Evolutionary conservation across 2,113 vertebrate species (phyloP).

Genomic region (Cacatua alba): DNA sequence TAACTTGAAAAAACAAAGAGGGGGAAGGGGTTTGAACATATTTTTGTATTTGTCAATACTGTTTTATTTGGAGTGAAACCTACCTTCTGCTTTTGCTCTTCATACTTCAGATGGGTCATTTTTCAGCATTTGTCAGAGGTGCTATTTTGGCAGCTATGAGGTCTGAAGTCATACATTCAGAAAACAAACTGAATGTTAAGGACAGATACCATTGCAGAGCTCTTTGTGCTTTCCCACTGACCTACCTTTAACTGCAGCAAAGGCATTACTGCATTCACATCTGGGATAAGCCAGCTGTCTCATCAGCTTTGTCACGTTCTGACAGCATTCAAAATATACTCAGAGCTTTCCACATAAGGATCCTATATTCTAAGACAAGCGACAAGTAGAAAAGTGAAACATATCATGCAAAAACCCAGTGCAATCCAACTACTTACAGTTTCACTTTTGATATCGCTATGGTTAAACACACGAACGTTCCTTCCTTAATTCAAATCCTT

Average conservation of each 20-base stretch:
- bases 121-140: background rate
- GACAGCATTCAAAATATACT: background rate
- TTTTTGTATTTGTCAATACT: background rate
- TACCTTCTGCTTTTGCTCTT: background rate
- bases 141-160: background rate
- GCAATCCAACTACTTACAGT: background rate
- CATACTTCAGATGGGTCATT: background rate
- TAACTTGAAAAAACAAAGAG: background rate
- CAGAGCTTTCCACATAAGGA: background rate
- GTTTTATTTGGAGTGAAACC: background rate
- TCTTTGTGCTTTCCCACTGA: background rate
- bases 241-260: background rate
- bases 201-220: background rate
- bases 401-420: background rate
- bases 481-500: background rate
- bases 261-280: background rate
- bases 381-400: background rate
- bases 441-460: background rate
- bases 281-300: background rate
- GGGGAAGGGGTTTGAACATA: background rate
- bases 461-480: background rate
- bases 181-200: background rate
- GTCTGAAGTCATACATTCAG: background rate
- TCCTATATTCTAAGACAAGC: background rate
- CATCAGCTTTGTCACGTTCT: background rate